Evolutionary conservation across 2,888 invertebrate species (phyloP).

Genomic region (Neoaliturus tenellus): DNA sequence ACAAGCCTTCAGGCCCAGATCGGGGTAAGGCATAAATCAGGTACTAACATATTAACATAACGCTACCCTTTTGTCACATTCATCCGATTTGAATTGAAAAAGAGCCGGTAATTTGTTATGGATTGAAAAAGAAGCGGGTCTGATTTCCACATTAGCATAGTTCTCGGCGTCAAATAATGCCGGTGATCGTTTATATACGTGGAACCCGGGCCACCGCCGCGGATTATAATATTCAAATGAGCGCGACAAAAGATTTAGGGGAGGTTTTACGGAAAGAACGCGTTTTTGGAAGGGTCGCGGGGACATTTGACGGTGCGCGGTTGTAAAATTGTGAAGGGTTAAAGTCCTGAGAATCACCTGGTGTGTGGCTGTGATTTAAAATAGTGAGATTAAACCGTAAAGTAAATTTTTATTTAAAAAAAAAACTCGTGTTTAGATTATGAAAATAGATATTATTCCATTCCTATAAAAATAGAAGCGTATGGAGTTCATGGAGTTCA

Average conservation of each 20-base stretch:
- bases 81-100: conserved; percentile 34
- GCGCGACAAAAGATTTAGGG: conserved; percentile 13
- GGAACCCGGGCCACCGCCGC: neutral
- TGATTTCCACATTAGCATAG: conserved; percentile 43
- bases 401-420: too few relatives aligned
- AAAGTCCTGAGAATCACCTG: neutral
- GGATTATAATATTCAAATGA: conserved; percentile 49
- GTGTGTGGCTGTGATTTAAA: too few relatives aligned
- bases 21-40: conserved; percentile 35
- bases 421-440: too few relatives aligned
- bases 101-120: conserved; percentile 50
- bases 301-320: neutral
- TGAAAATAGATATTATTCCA: too few relatives aligned
- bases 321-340: neutral
- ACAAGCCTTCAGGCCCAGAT: conserved; percentile 28
- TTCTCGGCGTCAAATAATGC: conserved; percentile 26
- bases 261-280: conserved; percentile 31
- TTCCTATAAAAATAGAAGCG: too few relatives aligned
- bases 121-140: conserved; percentile 47
- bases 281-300: conserved; percentile 34
- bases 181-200: neutral
- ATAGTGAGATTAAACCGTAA: too few relatives aligned
- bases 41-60: conserved; percentile 44
- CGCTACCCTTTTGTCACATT: conserved; percentile 39
- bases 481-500: too few relatives aligned